Evolutionary conservation across 2,113 vertebrate genomes (phyloP).

Genomic region (Cettia cetti): DNA sequence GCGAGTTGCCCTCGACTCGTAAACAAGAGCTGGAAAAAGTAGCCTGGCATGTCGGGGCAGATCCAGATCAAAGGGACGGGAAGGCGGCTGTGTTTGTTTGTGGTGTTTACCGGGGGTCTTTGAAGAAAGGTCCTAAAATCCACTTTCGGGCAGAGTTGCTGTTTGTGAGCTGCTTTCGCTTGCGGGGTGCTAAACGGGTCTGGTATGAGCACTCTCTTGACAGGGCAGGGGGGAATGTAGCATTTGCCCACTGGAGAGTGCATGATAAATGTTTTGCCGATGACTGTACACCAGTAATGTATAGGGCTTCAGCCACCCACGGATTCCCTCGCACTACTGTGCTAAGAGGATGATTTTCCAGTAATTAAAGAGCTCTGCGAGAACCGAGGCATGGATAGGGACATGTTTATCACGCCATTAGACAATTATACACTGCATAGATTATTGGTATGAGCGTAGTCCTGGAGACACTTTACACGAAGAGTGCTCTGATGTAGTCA

Average conservation of each 20-base stretch:
- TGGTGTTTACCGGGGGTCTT: constrained; percentile 48
- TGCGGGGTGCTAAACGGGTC: constrained; percentile 35
- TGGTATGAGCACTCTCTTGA: constrained; percentile 77
- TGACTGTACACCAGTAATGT: constrained; percentile 76
- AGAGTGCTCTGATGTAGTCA: neutral
- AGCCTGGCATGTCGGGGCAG: constrained; percentile 49
- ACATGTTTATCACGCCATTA: constrained; percentile 66
- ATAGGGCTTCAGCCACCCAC: constrained; percentile 75
- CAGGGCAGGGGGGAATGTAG: constrained; percentile 86
- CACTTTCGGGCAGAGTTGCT: constrained; percentile 31
- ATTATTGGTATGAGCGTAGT: neutral
- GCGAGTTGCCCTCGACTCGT: constrained; percentile 13
- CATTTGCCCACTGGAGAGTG: constrained; percentile 82
- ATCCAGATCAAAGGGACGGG: constrained; percentile 44
- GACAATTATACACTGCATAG: constrained; percentile 34
- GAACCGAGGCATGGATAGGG: constrained; percentile 59
- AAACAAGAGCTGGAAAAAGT: constrained; percentile 55
- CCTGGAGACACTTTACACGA: neutral
- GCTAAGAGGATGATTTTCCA: constrained; percentile 67
- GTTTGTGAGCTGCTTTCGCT: constrained; percentile 63
- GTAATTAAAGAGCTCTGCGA: constrained; percentile 73
- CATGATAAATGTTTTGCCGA: constrained; percentile 87
- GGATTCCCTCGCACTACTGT: constrained; percentile 64
- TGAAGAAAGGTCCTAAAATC: constrained; percentile 35
- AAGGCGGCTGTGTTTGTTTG: constrained; percentile 39